Base-by-base conservation (phyloP, 2,797 vertebrate genomes). In the Typhlichthys eigenmanni region DNA sequence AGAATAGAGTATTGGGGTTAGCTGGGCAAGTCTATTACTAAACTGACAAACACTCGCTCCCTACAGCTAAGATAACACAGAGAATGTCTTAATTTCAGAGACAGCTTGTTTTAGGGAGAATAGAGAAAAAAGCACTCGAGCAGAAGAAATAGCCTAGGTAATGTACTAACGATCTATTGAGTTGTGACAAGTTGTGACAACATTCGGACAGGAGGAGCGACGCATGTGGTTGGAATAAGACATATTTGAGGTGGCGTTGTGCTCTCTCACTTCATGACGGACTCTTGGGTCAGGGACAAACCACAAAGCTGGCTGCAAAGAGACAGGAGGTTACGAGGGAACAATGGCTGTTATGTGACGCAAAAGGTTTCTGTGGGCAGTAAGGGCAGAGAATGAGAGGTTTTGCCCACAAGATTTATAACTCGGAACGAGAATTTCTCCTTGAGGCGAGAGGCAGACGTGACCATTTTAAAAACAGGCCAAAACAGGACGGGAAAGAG, bases 341-440 rank as follows among this genome's bases (percentile, higher is more conserved):
- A 88, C 83, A 88, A 83, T 82, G 73, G 63, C 45, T 50, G 53
- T 68, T 62, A 64, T 83, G 80, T 79, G 75, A 13, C 58, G 54
- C 55, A 48, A 82, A 76, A 78, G 69, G 64, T 75, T 55, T 65
- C 50, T 8, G 78, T 82, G 80, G 79, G 82, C 62, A 61, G 64
- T 63, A 4, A 47, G 63, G 32, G 54, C 2, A 45, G 2, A 2
- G 64, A 58, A 68, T 81, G 74, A 71, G 52, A 67, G 47, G 49
- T 46, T 29, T n/a, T 14, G 11, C 47, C 5, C 49, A 7, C 3
- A 54, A 57, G 71, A 78, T 79, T 85, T 76, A 74, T 70, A 75
- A 78, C 78, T 74, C 47, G 0, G 11, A 60, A 60, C 51, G 80
- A 74, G 89, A 91, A 92, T 92, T 88, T 91, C 86, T 72, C 81